phyloP scores from a whole-genome alignment of 2,888 invertebrate species.

The Macrosoma leucophasiata region DNA sequence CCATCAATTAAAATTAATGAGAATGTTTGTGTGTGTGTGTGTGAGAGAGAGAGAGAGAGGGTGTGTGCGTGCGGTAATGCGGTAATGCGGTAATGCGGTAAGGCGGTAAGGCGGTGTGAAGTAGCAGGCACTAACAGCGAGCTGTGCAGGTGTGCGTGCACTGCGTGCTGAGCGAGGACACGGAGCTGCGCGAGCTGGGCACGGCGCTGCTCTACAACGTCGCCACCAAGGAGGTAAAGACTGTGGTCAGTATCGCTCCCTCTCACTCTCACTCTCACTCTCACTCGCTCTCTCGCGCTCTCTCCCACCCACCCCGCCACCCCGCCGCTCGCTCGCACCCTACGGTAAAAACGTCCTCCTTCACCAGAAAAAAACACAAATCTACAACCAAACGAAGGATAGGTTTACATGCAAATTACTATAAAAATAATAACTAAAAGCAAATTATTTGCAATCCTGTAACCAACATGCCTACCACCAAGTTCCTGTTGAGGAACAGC shows the following conservation, averaged over 20 bases:
- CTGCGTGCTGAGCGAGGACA: slow-evolving; percentile 82
- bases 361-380: no score
- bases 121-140: no score
- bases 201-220: slow-evolving; percentile 92
- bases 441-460: no score
- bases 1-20: no score
- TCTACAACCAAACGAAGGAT: no score
- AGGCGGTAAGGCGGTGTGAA: no score
- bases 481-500: no score
- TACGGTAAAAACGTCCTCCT: no score
- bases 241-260: slow-evolving; percentile 89
- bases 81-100: no score
- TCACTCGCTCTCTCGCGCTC: background rate
- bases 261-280: slow-evolving; percentile 8
- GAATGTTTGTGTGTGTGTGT: slow-evolving; percentile 46
- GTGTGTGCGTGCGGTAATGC: background rate
- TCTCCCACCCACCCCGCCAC: background rate
- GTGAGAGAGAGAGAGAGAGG: background rate
- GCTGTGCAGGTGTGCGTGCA: slow-evolving; percentile 85
- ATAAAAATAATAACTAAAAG: no score
- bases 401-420: no score
- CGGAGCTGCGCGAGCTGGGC: slow-evolving; percentile 85
- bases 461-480: no score
- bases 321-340: background rate
- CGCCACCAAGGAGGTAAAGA: slow-evolving; percentile 97